Base-by-base conservation (phyloP, 2,888 invertebrate genomes). In the Campopleginae sp. region DNA sequence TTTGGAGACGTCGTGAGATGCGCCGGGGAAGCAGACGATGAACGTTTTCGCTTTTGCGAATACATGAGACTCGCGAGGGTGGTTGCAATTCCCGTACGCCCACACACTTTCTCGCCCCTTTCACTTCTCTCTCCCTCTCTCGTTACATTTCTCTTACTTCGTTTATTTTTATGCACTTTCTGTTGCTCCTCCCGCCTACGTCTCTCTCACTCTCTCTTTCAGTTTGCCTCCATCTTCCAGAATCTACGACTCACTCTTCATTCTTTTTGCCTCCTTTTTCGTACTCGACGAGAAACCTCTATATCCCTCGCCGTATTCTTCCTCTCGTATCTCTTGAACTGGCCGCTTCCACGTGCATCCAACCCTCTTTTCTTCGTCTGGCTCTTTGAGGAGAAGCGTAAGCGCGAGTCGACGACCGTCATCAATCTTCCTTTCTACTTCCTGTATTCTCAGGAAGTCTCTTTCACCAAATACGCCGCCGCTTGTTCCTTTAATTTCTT, bases 391-490 rank as follows among this genome's bases (percentile, higher is more conserved):
- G 65, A 78, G 63, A 70, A 72, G 81, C 78, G 81, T 74, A 71
- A 85, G 71, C 75, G 78, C 82, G 78, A 81, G 78, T 82, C 77
- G 71, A 72, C 79, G 42, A 76, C 65, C 79, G 65, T 79, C 85
- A 85, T 85, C 82, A 85, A 85, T 85, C 85, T 79, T 68, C 68
- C 75, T 79, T 46, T 38, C 54, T 48, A 61, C 79, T 80, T 85
- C 85, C 85, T 85, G 82, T 82, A 82, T 82, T 79, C 75, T 76
- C 85, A 85, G 85, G 85, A 85, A 82, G 82, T 79, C 79, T 10
- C 82, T 85, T 82, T 85, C 65, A 82, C 82, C 78, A 75, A 33
- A 68, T 58, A 46, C 17, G 48, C n/a, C 14, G 12, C 2, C 14
- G 27, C 38, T 65, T 63, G 14, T 44, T 63, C 31, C 63, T 23